Conservation (phyloP, 2,113 vertebrate species). For the Xenopus laevis region DNA sequence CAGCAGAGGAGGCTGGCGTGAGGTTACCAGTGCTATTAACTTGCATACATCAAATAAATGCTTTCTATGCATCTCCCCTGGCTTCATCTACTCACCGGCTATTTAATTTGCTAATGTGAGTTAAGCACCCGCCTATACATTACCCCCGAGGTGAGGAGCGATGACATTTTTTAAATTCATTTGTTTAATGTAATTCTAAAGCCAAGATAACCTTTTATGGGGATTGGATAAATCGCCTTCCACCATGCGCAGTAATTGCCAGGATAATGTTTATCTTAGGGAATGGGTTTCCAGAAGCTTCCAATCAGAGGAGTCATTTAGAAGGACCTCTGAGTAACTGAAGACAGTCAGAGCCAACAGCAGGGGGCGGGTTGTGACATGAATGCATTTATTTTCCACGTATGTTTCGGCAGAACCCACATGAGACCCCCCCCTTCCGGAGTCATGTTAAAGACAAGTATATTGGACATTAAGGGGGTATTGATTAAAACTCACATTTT, state of each 20-base stretch:
- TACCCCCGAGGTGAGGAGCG: conserved; percentile 1
- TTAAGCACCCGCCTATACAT: conserved; percentile 11
- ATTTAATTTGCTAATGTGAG: conserved; percentile 27
- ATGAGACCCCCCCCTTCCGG: no score
- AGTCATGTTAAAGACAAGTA: no score
- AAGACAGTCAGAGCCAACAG: no score
- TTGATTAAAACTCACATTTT: no score
- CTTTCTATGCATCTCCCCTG: conserved; percentile 9
- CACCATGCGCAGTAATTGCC: conserved; percentile 4
- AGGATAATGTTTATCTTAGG: conserved; percentile 30
- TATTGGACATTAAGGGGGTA: no score
- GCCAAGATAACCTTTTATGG: conserved; percentile 33
- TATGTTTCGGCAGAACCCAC: no score
- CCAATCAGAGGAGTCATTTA: no score
- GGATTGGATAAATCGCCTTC: conserved; percentile 23
- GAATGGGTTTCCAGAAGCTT: not conserved
- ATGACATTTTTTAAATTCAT: conserved; percentile 18
- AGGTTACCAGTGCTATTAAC: no score
- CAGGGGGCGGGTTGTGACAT: no score
- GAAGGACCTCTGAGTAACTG: no score
- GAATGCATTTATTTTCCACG: no score
- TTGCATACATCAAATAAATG: conserved; percentile 25
- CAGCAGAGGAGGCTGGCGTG: no score
- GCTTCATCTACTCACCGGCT: not conserved
- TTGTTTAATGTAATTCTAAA: conserved; percentile 29